These are phyloP conservation scores for Pachymerium ferrugineum DNA, from an alignment of 2,888 invertebrate genomes.

Conservation along the genomic window DNA sequence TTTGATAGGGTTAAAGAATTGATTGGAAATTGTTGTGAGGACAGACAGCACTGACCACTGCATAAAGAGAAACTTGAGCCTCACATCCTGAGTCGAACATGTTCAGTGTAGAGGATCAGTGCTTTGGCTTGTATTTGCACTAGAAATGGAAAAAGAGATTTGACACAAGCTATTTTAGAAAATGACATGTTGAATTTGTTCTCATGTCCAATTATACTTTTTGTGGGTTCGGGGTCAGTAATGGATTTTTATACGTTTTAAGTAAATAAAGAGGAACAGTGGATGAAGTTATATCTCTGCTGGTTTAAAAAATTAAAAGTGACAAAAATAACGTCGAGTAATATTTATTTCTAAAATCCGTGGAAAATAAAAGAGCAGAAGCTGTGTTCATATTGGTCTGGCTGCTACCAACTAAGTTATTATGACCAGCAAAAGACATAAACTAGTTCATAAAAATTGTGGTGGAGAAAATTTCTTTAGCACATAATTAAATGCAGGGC, in stretches of 20 bases:
- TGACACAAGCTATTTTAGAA: not conserved
- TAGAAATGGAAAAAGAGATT: not conserved
- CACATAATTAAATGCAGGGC: not conserved
- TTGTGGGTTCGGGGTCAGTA: too few relatives aligned
- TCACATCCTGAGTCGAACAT: not conserved
- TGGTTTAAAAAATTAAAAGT: too few relatives aligned
- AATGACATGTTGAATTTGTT: not conserved
- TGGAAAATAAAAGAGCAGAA: not conserved
- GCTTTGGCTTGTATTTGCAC: not conserved
- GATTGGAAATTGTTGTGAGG: not conserved
- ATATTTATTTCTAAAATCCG: not conserved
- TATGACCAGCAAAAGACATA: not conserved
- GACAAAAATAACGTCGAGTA: too few relatives aligned
- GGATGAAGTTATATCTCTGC: too few relatives aligned
- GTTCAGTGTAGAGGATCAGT: not conserved
- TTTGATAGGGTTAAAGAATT: not conserved
- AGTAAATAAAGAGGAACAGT: too few relatives aligned
- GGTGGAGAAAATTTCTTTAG: not conserved
- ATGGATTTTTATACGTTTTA: too few relatives aligned
- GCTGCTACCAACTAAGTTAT: not conserved
- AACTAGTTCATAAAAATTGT: not conserved
- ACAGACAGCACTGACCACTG: not conserved
- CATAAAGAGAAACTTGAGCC: not conserved
- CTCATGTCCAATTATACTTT: not conserved
- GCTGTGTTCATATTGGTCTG: not conserved